Conservation (phyloP, 2,888 invertebrate species). For the Heliconius sara region DNA sequence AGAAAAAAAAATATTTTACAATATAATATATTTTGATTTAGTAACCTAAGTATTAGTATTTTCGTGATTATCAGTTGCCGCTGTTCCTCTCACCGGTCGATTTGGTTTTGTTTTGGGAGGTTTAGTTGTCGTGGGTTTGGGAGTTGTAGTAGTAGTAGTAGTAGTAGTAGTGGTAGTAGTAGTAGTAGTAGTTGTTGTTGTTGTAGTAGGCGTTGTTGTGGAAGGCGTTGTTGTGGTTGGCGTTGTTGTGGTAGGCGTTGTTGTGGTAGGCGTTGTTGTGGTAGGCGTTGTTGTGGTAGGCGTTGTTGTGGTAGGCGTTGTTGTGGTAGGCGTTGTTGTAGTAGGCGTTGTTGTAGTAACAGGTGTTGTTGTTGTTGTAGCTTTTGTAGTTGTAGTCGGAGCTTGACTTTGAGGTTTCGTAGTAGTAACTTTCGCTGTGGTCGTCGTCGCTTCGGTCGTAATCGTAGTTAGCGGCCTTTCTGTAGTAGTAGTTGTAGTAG, state of each 20-base stretch:
- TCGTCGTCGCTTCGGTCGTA: conserved; percentile 40
- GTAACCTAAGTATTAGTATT: conserved; percentile 46
- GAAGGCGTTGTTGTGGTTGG: conserved; percentile 37
- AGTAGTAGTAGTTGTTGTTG: conserved; percentile 31
- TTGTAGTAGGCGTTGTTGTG: conserved; percentile 2
- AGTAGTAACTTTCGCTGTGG: conserved; percentile 7
- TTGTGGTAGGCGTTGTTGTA: conserved; percentile 38
- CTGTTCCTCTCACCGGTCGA: background rate
- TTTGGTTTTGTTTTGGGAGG: background rate
- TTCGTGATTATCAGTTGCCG: conserved; percentile 49
- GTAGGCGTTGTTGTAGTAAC: conserved; percentile 38
- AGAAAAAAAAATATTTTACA: background rate
- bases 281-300: conserved; percentile 39
- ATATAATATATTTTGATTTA: background rate
- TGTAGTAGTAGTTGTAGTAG: conserved; percentile 28
- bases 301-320: conserved; percentile 35
- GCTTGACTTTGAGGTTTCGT: background rate
- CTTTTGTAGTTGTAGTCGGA: conserved; percentile 40
- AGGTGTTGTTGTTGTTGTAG: conserved; percentile 42
- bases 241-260: conserved; percentile 5
- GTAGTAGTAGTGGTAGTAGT: conserved; percentile 33
- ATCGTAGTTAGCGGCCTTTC: conserved; percentile 33
- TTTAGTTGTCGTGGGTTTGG: conserved; percentile 4
- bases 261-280: conserved; percentile 27
- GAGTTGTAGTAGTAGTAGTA: conserved; percentile 27